Conservation (phyloP, 2,888 invertebrate genomes). For the Cryptocephalus moraei region DNA sequence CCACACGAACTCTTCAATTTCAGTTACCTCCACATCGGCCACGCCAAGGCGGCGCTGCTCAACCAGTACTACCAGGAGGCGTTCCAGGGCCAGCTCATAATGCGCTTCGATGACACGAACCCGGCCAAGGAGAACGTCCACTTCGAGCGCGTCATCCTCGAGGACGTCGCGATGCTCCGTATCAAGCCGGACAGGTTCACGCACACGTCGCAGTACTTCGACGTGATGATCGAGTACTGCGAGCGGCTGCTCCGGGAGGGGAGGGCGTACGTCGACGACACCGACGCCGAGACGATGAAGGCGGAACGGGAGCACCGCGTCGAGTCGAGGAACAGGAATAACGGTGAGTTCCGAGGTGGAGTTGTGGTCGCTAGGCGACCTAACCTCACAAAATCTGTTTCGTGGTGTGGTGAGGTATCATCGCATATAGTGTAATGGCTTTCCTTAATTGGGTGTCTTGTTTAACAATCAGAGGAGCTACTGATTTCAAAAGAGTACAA, state of each 20-base stretch:
- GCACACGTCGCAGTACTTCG: conserved; percentile 95
- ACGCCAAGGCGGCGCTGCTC: conserved; percentile 95
- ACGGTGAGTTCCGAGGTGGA: conserved; percentile 58
- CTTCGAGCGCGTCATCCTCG: conserved; percentile 93
- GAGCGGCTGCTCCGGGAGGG: conserved; percentile 76
- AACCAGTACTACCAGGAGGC: conserved; percentile 94
- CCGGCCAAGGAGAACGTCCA: conserved; percentile 97
- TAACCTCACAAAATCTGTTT: too few species aligned
- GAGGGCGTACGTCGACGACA: conserved; percentile 96
- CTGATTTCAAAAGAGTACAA: too few species aligned
- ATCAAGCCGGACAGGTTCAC: conserved; percentile 89
- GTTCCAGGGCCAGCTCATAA: conserved; percentile 89
- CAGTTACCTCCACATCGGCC: conserved; percentile 91
- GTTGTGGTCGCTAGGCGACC: not conserved
- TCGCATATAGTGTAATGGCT: too few species aligned
- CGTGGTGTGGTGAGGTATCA: too few species aligned
- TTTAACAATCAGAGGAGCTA: too few species aligned
- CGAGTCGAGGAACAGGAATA: conserved; percentile 76
- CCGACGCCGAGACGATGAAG: conserved; percentile 91
- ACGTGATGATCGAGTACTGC: conserved; percentile 78
- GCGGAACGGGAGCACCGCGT: conserved; percentile 80
- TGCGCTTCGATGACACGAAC: conserved; percentile 99
- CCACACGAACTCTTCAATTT: conserved; percentile 11
- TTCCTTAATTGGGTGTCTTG: too few species aligned
- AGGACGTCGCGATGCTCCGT: conserved; percentile 84